Conservation (phyloP, 2,113 vertebrate species). For the Marmota flaviventris region DNA sequence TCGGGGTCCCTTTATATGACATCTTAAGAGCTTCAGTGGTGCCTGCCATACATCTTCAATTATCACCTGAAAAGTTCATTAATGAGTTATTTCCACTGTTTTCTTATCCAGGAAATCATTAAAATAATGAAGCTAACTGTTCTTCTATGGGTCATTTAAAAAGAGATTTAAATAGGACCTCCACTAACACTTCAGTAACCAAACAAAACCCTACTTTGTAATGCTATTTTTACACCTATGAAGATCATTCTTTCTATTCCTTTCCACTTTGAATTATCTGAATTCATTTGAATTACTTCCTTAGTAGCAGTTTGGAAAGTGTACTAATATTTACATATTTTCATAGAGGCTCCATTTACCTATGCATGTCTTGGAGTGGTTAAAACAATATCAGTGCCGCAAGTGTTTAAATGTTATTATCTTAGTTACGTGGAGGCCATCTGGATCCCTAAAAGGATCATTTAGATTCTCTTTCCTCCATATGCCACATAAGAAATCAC, state of each 20-base stretch:
- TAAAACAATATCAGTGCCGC: constrained; percentile 28
- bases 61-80: constrained; percentile 33
- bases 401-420: constrained; percentile 42
- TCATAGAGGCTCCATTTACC: constrained; percentile 4
- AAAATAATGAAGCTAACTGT: constrained; percentile 57
- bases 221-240: background rate
- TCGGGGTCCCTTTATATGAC: constrained; percentile 38
- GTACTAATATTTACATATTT: constrained; percentile 39
- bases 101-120: constrained; percentile 45
- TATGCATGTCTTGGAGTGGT: background rate
- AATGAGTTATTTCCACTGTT: constrained; percentile 44
- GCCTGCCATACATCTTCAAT: background rate
- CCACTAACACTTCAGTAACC: background rate
- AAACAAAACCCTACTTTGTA: background rate
- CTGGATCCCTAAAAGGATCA: constrained; percentile 64
- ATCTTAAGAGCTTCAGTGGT: background rate
- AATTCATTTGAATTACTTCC: constrained; percentile 24
- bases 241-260: background rate
- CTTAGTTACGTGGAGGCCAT: constrained; percentile 55
- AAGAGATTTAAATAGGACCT: constrained; percentile 43
- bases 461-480: constrained; percentile 45
- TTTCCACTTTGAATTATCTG: constrained; percentile 18
- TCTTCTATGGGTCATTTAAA: background rate
- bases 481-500: constrained; percentile 48
- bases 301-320: background rate